Conservation (phyloP, 2,797 vertebrate species). For the Heteromormyrus szaboi region DNA sequence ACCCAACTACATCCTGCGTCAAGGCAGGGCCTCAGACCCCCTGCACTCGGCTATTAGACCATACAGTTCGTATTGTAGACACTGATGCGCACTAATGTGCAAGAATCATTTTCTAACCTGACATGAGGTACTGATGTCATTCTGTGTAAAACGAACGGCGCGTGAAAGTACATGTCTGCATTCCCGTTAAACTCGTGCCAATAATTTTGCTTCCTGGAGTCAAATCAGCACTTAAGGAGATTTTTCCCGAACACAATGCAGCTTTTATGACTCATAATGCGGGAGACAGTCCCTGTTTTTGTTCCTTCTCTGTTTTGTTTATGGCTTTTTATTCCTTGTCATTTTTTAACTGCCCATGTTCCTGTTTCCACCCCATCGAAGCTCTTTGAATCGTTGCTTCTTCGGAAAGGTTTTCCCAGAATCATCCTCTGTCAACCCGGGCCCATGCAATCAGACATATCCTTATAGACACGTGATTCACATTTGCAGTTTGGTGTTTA, state of each 20-base stretch:
- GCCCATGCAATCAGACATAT: neutral
- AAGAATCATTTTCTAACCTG: neutral
- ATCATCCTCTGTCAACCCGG: neutral
- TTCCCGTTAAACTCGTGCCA: neutral
- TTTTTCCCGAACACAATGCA: neutral
- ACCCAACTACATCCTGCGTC: neutral
- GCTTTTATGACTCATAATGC: neutral
- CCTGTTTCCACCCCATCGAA: neutral
- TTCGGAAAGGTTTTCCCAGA: neutral
- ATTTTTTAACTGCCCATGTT: neutral
- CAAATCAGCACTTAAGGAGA: neutral
- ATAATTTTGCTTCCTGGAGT: neutral
- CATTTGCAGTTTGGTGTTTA: neutral
- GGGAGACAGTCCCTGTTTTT: neutral
- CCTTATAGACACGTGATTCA: neutral
- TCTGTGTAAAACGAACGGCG: neutral
- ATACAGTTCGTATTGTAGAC: neutral
- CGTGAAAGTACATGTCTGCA: neutral
- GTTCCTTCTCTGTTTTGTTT: neutral
- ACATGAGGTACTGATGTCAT: neutral
- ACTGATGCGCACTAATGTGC: neutral
- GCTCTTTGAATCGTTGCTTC: neutral
- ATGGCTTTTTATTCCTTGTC: neutral
- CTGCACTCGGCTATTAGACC: neutral
- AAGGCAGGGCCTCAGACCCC: neutral